phyloP scores from a whole-genome alignment of 2,113 vertebrate species.

The Esox niger region DNA sequence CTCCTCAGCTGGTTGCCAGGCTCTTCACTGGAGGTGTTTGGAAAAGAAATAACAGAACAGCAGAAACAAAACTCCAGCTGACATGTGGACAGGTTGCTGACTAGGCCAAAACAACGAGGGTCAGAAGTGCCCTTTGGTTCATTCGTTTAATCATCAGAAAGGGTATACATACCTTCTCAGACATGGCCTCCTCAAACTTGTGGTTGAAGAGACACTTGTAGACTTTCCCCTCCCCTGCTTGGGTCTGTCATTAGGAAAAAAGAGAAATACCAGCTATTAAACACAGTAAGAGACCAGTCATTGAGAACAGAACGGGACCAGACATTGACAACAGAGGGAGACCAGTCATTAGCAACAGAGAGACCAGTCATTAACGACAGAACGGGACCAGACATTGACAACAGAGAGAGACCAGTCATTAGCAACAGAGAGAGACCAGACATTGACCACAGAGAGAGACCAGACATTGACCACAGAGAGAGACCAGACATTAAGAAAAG shows the following conservation, averaged over 20 bases:
- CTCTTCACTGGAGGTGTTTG: too few relatives aligned
- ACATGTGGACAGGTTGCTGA: too few relatives aligned
- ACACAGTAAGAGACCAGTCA: background rate
- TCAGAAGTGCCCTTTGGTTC: too few relatives aligned
- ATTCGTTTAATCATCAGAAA: too few relatives aligned
- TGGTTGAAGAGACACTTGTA: slow-evolving; percentile 93
- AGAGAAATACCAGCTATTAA: background rate
- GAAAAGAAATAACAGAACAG: too few relatives aligned
- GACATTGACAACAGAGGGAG: background rate
- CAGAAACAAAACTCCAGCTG: too few relatives aligned
- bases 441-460: too few relatives aligned
- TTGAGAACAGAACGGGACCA: background rate
- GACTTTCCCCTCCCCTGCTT: slow-evolving; percentile 85
- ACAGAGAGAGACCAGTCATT: background rate
- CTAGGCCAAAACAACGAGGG: too few relatives aligned
- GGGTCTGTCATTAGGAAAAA: slow-evolving; percentile 71
- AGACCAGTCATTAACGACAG: background rate
- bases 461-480: too few relatives aligned
- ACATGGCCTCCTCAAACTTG: slow-evolving; percentile 92
- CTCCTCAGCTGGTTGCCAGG: too few relatives aligned
- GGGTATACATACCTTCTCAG: slow-evolving; percentile 75
- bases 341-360: background rate
- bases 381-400: slow-evolving; percentile 6
- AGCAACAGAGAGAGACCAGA: background rate
- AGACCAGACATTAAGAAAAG: too few relatives aligned